Evolutionary conservation across 2,888 invertebrate species (phyloP), one percentile per base, ranked within the genome.

Genomic region (Malachius bipustulatus): DNA sequence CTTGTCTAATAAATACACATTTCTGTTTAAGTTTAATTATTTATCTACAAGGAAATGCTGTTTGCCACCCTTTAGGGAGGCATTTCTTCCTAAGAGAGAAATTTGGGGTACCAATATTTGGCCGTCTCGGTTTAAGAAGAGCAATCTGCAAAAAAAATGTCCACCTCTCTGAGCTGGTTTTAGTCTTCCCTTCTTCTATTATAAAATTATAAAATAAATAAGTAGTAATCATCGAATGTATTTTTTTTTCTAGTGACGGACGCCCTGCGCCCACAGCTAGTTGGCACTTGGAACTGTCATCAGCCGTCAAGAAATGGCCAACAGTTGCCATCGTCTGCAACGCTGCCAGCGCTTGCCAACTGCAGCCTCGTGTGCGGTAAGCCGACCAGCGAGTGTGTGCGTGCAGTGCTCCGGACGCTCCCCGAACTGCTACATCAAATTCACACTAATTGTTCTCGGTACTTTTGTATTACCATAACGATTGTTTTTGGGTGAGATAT

Each of bases 211-310:
- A 8, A 19, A 8, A 19, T 19, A 19, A 19, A 19, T 19, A 8
- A 19, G 6, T 19, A 19, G 6, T n/a, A 19, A 8, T 19, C 6
- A 19, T 19, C 6, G 6, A n/a, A 8, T 6, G 6, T 19, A 8
- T 19, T 19, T 6, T 6, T 16, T 31, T 41, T 68, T 67, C 26
- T 62, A 71, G 70, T 70, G 67, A 70, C 68, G 69, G 69, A 70
- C 65, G 69, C 66, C 65, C 67, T 69, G 69, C 67, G 66, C 64
- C 62, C 61, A 62, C 63, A 60, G 61, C 61, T 59, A 57, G 59
- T 50, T 56, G 57, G 56, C 49, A 50, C 50, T 19, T 8, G 24
- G 26, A 30, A 40, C 28, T 31, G 30, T 4, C 36, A 40, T 11
- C 41, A 35, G 14, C 39, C 46, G 24, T 39, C 40, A 39, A 35